Evolutionary conservation across 2,888 invertebrate species (phyloP).

Genomic region (Autographa gamma): DNA sequence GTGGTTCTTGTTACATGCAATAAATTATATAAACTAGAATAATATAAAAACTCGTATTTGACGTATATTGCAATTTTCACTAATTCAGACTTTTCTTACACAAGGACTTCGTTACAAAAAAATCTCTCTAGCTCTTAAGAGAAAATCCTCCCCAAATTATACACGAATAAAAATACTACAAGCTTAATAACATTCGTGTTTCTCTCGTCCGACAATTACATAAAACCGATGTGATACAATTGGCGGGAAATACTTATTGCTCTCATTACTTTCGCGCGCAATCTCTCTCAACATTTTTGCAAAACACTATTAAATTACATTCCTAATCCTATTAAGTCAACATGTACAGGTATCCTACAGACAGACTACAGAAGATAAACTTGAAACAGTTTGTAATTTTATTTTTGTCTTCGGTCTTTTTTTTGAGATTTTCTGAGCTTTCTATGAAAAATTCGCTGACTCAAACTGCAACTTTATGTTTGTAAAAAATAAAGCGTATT

Average conservation of each 20-base stretch:
- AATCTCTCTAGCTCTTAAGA: too few relatives aligned
- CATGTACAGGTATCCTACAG: slow-evolving; percentile 14
- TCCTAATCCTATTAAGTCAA: slow-evolving; percentile 30
- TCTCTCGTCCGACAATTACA: neutral
- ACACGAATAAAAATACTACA: neutral
- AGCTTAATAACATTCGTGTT: neutral
- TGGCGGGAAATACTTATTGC: slow-evolving; percentile 10
- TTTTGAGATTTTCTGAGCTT: too few relatives aligned
- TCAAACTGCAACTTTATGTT: too few relatives aligned
- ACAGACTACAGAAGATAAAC: slow-evolving; percentile 16
- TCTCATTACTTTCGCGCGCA: slow-evolving; percentile 11
- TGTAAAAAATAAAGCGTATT: too few relatives aligned
- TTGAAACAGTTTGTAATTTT: neutral
- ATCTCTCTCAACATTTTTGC: slow-evolving; percentile 31
- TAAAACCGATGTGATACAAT: neutral
- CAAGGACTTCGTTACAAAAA: too few relatives aligned
- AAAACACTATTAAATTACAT: slow-evolving; percentile 42
- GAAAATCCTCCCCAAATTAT: too few relatives aligned
- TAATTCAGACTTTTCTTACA: too few relatives aligned
- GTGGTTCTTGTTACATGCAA: too few relatives aligned
- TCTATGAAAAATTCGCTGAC: too few relatives aligned
- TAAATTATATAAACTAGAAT: too few relatives aligned
- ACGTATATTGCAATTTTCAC: too few relatives aligned
- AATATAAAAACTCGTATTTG: too few relatives aligned
- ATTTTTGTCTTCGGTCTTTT: neutral